These are phyloP conservation scores for Drosophila neonasuta DNA, from an alignment of 2,888 invertebrate genomes.

Conservation along the genomic window DNA sequence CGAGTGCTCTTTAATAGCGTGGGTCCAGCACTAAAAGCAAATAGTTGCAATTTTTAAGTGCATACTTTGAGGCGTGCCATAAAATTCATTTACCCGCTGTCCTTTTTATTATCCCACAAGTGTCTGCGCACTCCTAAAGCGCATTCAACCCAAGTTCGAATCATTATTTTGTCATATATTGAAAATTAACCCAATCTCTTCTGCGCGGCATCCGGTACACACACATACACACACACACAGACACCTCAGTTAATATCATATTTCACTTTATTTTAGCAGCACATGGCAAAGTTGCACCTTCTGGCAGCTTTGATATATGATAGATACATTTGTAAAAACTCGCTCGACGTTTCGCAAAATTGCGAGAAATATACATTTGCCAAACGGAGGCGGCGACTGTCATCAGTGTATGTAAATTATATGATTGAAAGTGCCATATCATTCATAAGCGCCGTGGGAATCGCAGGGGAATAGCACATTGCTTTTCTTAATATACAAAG, in stretches of 20 bases:
- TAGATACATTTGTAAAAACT: conserved; percentile 46
- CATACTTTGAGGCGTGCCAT: conserved; percentile 39
- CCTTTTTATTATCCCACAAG: conserved; percentile 25
- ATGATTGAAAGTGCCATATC: conserved; percentile 52
- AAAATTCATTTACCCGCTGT: conserved; percentile 27
- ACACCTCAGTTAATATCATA: conserved; percentile 45
- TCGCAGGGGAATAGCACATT: conserved; percentile 1
- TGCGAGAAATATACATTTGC: conserved; percentile 31
- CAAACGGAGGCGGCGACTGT: conserved; percentile 29
- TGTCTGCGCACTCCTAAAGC: conserved; percentile 24
- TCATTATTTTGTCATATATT: conserved; percentile 39
- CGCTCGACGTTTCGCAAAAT: conserved; percentile 48
- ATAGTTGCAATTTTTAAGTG: conserved; percentile 55
- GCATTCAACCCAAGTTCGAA: conserved; percentile 36
- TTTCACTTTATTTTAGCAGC: conserved; percentile 52
- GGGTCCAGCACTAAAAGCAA: conserved; percentile 38
- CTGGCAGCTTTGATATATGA: conserved; percentile 56
- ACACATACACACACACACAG: neutral
- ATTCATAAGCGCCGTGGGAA: conserved; percentile 27
- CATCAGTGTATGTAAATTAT: conserved; percentile 40
- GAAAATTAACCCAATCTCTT: conserved; percentile 6
- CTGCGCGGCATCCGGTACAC: neutral
- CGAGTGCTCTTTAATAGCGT: conserved; percentile 30
- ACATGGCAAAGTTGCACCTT: conserved; percentile 27
- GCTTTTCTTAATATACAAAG: conserved; percentile 1